phyloP scores from a whole-genome alignment of 2,113 vertebrate species.

The Phaethornis superciliosus region DNA sequence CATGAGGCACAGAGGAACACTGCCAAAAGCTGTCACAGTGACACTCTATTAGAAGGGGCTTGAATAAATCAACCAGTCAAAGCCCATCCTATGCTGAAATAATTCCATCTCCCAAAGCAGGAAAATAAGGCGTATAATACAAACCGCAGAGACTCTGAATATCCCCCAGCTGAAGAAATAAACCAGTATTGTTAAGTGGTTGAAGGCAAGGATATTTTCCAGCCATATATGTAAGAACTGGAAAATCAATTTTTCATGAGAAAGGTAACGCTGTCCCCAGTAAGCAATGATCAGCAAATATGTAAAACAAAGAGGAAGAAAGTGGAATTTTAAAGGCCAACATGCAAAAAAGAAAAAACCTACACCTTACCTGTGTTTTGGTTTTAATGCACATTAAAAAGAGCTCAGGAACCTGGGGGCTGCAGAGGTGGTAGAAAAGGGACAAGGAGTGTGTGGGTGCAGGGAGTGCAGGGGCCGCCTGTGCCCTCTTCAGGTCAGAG shows the following conservation, averaged over 20 bases:
- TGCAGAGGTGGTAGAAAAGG: background rate
- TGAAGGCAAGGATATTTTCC: background rate
- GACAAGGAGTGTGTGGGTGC: background rate
- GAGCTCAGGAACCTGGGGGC: background rate
- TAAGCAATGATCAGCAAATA: background rate
- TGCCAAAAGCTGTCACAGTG: slow-evolving; percentile 47
- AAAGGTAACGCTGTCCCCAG: rapidly evolving
- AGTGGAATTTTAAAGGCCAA: background rate
- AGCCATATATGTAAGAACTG: background rate
- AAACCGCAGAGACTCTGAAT: background rate
- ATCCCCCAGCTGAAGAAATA: background rate
- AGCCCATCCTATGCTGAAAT: background rate
- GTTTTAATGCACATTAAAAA: background rate
- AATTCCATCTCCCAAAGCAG: background rate
- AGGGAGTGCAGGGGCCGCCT: background rate
- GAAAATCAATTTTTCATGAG: background rate
- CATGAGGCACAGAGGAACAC: background rate
- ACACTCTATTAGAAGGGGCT: background rate
- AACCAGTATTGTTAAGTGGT: background rate
- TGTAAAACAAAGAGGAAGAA: background rate
- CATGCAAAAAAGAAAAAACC: background rate
- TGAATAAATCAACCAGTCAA: slow-evolving; percentile 14
- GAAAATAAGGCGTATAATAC: background rate
- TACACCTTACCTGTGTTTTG: background rate
- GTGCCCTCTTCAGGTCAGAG: background rate